Evolutionary conservation across 2,888 invertebrate species (phyloP), one percentile per base, ranked within the genome.

Genomic region (Pediacus dermestoides): DNA sequence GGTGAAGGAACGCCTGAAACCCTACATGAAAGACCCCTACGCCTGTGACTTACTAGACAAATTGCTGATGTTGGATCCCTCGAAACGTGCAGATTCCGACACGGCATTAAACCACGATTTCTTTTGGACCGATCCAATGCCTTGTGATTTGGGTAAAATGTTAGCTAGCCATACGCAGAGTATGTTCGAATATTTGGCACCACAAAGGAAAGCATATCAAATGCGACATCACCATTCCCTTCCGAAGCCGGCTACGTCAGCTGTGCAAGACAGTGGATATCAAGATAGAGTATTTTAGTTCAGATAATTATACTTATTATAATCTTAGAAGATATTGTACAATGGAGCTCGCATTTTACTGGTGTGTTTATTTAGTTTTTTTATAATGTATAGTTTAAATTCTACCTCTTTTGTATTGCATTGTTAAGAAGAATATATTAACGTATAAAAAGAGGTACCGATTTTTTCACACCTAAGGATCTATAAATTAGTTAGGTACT

Each of bases 111-210:
- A 95, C 71, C 96, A 99, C 63, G 93, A 95, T 65, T 99, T 97
- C 73, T 99, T 99, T 73, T 99, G 94, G 93, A 88, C 88, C 3
- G 93, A 95, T 66, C 97, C 99, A 0, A 88, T 93, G 87, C 95
- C 96, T 0, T 85, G 86, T 60, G 91, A 91, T 63, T 73, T 92
- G 18, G 86, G 82, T 34, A 88, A 88, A 72, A 94, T 94, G 93
- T 70, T 96, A 48, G 90, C 89, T 0, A 89, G 90, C 58, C 87
- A 88, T 74, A 85, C 81, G 46, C 89, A 77, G 48, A 92, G 91
- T 68, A 95, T 95, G 94, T 96, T 95, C 66, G 95, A 96, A 66
- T 95, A 88, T 68, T 72, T 94, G 44, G 81, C 88, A 44, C 80
- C 85, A 46, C 80, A 91, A 37, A 58, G 92, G 60, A 61, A 90